Evolutionary conservation across 2,888 invertebrate genomes (phyloP), one percentile per base, ranked within the genome.

Genomic region (Tetragnatha montana): DNA sequence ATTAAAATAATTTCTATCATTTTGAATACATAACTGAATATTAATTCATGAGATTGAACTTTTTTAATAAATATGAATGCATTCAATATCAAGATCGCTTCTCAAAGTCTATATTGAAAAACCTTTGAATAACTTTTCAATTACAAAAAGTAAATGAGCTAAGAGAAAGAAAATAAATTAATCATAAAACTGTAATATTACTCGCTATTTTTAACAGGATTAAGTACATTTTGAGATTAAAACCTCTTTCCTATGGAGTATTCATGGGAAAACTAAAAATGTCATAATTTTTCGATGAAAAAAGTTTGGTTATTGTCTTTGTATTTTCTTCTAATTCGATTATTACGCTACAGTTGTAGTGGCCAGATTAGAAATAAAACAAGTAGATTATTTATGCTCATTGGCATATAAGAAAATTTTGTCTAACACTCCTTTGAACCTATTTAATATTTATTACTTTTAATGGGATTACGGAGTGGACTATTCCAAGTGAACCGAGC

Each of bases 361-460:
- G 60, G 7, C 60, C 60, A 60, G 60, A 60, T 60, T 60, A 60
- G 10, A 60, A 60, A 60, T 60, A 60, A 60, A 60, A 60, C 60
- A 60, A 17, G 60, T 8, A 17, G 60, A 60, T 60, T 60, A 60
- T 60, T 60, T 60, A 60, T 60, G 60, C 60, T 60, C 60, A 60
- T 60, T 60, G 60, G 60, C 60, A 17, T 60, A 60, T 60, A 60
- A 60, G 60, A 60, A 60, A 60, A 60, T 60, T 17, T 17, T 60
- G 17, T 60, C 60, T 17, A 60, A 79, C 35, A 70, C 69, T 85
- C 60, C 85, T n/a, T 79, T 22, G 49, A 49, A 79, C 51, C 50
- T 79, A 76, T 79, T 85, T 78, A 85, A 85, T 85, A 85, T 85
- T 78, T 78, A 85, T 85, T 70, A 85, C 22, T 85, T 21, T 70